Conservation (phyloP, 2,888 invertebrate species). For the Lycia hirtaria region DNA sequence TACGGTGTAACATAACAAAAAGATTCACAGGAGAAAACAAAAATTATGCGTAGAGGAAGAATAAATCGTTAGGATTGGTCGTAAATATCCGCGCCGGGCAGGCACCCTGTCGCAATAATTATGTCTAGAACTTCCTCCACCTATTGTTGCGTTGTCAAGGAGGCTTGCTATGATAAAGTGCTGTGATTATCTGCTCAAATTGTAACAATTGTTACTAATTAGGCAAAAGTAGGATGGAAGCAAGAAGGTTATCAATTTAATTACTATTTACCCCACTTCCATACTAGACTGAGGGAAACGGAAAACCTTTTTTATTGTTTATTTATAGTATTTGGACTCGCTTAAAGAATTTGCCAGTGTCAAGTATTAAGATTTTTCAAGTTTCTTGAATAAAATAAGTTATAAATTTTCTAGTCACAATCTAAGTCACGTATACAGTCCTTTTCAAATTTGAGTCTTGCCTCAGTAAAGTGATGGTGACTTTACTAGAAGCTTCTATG, state of each 20-base stretch:
- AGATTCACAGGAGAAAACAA: conserved; percentile 2
- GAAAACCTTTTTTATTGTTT: too few relatives aligned
- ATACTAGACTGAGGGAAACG: too few relatives aligned
- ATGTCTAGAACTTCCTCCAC: conserved; percentile 16
- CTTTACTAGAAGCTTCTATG: too few relatives aligned
- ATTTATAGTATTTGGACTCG: too few relatives aligned
- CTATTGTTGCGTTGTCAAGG: conserved; percentile 14
- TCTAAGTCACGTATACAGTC: too few relatives aligned
- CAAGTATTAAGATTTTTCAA: too few relatives aligned
- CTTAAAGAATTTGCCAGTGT: too few relatives aligned
- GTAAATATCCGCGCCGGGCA: conserved; percentile 19
- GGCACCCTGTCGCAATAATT: conserved; percentile 25
- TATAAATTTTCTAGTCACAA: too few relatives aligned
- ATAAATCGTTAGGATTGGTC: conserved; percentile 18
- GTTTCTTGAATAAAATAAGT: too few relatives aligned
- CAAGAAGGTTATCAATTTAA: neutral
- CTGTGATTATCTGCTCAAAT: conserved; percentile 7
- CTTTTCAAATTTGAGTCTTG: too few relatives aligned
- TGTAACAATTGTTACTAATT: conserved; percentile 10
- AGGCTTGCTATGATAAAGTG: conserved; percentile 14
- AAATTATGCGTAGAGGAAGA: conserved; percentile 21
- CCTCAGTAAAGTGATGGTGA: too few relatives aligned
- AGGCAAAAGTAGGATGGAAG: neutral
- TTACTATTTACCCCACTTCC: neutral
- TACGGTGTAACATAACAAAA: neutral